Conservation (phyloP, 2,797 vertebrate genomes). For the Molossus alvarezi region DNA sequence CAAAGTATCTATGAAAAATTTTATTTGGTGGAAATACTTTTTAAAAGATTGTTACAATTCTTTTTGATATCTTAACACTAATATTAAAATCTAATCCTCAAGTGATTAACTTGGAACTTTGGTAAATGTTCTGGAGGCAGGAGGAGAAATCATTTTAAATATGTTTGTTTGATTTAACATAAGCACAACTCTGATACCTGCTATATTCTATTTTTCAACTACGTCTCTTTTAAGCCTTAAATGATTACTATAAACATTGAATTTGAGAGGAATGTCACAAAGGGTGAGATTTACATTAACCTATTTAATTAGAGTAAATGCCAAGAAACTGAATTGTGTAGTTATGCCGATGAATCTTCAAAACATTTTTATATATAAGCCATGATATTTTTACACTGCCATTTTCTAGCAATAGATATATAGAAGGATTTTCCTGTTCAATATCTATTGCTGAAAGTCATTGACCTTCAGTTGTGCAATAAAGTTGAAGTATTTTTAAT, state of each 20-base stretch:
- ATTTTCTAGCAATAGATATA: conserved; percentile 51
- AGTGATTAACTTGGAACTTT: background rate
- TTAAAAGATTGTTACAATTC: background rate
- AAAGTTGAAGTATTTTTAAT: conserved; percentile 60
- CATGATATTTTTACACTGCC: conserved; percentile 66
- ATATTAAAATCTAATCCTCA: conserved; percentile 30
- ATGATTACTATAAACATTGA: background rate
- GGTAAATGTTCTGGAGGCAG: background rate
- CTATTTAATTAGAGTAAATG: background rate
- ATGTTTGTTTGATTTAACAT: conserved; percentile 21
- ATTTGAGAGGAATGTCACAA: background rate
- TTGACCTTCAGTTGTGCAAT: conserved; percentile 62
- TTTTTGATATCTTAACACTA: conserved; percentile 22
- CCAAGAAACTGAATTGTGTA: background rate
- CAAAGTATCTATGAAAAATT: conserved; percentile 18
- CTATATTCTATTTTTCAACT: background rate
- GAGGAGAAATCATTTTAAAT: background rate
- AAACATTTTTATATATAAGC: conserved; percentile 36
- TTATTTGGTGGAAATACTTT: background rate
- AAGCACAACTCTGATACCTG: background rate
- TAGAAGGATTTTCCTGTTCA: conserved; percentile 6
- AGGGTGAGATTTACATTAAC: conserved; percentile 3
- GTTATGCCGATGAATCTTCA: conserved; percentile 53
- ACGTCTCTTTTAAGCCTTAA: conserved; percentile 32
- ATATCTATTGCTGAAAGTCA: conserved; percentile 48